Evolutionary conservation across 2,888 invertebrate genomes (phyloP).

Genomic region (Lampropteryx suffumata): DNA sequence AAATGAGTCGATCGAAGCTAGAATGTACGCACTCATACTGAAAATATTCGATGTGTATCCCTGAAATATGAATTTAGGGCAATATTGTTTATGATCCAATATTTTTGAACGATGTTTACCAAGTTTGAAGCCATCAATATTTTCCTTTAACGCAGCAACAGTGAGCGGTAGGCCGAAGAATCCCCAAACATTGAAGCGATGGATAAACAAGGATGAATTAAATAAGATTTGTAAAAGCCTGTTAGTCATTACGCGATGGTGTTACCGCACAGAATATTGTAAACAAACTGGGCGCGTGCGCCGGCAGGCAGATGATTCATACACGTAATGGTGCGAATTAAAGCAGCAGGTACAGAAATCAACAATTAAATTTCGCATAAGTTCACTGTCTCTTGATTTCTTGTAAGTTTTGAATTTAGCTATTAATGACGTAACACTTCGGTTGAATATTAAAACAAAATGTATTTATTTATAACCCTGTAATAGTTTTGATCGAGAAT

Average conservation of each 20-base stretch:
- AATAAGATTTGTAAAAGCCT: slow-evolving; percentile 49
- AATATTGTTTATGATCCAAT: slow-evolving; percentile 34
- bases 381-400: slow-evolving; percentile 5
- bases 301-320: slow-evolving; percentile 52
- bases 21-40: slow-evolving; percentile 13
- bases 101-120: slow-evolving; percentile 35
- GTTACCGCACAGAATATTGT: slow-evolving; percentile 68
- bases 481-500: too few relatives aligned
- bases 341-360: slow-evolving; percentile 47
- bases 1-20: slow-evolving; percentile 3
- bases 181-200: slow-evolving; percentile 37
- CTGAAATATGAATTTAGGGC: slow-evolving; percentile 30
- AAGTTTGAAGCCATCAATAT: slow-evolving; percentile 33
- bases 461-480: too few relatives aligned
- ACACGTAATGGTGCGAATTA: slow-evolving; percentile 46
- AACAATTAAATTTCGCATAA: slow-evolving; percentile 39
- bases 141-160: slow-evolving; percentile 33
- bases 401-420: too few relatives aligned
- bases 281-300: slow-evolving; percentile 72
- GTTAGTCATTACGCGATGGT: slow-evolving; percentile 57
- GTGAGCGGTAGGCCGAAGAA: slow-evolving; percentile 32
- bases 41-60: slow-evolving; percentile 24
- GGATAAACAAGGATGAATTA: slow-evolving; percentile 51
- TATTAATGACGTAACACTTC: too few relatives aligned
- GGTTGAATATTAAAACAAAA: too few relatives aligned